Conservation (phyloP, 2,113 vertebrate genomes). For the Gymnorhina tibicen region DNA sequence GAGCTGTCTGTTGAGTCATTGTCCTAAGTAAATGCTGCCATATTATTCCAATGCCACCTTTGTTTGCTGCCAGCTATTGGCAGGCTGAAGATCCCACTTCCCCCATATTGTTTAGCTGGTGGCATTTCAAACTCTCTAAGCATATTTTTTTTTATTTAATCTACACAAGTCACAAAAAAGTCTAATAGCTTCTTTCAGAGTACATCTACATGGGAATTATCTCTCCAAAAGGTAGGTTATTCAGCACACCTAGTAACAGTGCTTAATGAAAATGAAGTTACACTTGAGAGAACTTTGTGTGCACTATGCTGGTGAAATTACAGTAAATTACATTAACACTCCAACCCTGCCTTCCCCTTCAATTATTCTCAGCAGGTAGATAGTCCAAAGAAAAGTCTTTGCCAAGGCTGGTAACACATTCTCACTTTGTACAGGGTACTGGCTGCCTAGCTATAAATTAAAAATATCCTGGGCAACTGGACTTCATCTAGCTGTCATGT, state of each 20-base stretch:
- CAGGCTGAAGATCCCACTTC: neutral
- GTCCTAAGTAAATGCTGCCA: neutral
- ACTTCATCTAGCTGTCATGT: conserved; percentile 88
- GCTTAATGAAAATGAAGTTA: neutral
- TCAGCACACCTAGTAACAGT: neutral
- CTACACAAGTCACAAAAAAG: neutral
- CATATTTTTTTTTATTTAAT: neutral
- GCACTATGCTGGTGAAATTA: neutral
- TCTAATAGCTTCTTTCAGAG: neutral
- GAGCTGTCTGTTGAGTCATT: neutral
- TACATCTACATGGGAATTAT: neutral
- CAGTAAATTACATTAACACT: neutral
- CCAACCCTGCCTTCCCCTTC: neutral
- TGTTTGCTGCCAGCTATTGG: neutral
- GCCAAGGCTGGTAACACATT: neutral
- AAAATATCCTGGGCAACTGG: conserved; percentile 93
- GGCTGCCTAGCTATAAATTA: conserved; percentile 91
- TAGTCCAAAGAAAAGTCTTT: neutral
- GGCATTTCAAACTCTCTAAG: neutral
- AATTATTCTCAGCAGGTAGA: neutral
- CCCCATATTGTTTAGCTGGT: neutral
- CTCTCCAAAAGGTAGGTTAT: neutral
- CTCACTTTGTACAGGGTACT: conserved; percentile 80
- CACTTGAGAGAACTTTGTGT: neutral
- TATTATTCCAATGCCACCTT: neutral